Evolutionary conservation across 2,888 invertebrate genomes (phyloP).

Genomic region (Idaea biselata): DNA sequence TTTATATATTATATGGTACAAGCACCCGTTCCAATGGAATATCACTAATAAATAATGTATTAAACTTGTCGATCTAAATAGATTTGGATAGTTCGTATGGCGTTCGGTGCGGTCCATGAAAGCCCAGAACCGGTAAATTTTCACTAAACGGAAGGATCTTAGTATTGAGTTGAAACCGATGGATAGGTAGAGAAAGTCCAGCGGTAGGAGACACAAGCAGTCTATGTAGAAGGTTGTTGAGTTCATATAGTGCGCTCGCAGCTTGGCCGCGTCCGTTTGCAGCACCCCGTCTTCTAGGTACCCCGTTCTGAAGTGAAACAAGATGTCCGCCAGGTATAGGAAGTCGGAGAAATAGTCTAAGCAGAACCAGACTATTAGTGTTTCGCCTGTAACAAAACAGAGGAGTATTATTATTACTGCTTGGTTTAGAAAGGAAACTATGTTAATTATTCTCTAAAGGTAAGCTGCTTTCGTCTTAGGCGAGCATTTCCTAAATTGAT

Average conservation of each 20-base stretch:
- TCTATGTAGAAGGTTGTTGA: conserved; percentile 98
- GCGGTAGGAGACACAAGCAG: conserved; percentile 97
- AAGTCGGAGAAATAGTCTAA: conserved; percentile 98
- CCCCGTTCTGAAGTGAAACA: conserved; percentile 98
- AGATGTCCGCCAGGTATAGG: conserved; percentile 96
- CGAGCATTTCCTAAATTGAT: no score
- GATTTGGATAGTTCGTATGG: conserved; percentile 99
- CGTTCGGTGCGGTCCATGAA: conserved; percentile 99
- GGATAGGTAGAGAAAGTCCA: conserved; percentile 98
- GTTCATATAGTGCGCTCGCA: conserved; percentile 98
- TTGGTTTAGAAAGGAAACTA: background rate
- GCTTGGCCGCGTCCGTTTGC: conserved; percentile 95
- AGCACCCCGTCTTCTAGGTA: conserved; percentile 98
- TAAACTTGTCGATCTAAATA: conserved; percentile 94
- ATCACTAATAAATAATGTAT: conserved; percentile 98
- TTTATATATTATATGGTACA: conserved; percentile 98
- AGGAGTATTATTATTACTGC: background rate
- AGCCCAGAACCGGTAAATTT: conserved; percentile 98
- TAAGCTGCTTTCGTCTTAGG: no score
- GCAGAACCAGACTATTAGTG: conserved; percentile 96
- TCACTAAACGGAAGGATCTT: conserved; percentile 96
- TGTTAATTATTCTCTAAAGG: no score
- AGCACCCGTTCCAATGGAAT: conserved; percentile 99
- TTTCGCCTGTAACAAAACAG: conserved; percentile 84
- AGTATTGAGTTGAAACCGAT: conserved; percentile 98